Evolutionary conservation across 2,113 vertebrate genomes (phyloP), one percentile per base, ranked within the genome.

Genomic region (Neotoma lepida): DNA sequence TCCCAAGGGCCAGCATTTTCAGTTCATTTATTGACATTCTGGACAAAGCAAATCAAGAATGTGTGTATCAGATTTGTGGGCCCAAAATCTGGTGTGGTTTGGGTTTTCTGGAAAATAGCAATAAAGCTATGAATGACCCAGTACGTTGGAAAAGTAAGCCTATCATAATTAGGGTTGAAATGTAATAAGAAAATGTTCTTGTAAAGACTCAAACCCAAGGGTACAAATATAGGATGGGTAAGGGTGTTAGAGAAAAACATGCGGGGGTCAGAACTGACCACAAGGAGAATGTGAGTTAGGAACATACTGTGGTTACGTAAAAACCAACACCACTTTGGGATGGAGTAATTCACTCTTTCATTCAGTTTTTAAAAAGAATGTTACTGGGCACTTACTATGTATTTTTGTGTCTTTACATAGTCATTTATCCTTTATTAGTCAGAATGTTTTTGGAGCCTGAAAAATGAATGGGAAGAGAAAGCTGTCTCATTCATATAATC

Each of bases 151-250:
- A 96, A 97, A 96, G 90, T 94, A 94, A 95, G 68, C 70, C 94
- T 95, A 86, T 96, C 91, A 92, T 96, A 96, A 97, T 96, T 96
- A 95, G 68, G 94, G 94, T 94, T 96, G 96, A 97, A 97, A 97
- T 61, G 66, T 95, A 96, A 87, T 96, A 97, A 91, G 81, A 97
- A 96, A 93, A 94, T 96, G 68, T 97, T 88, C 64, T 96, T 96
- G 46, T 90, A 93, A 94, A 96, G 95, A 96, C 77, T 46, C 81
- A 97, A 95, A 90, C 41, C 41, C 88, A 82, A 91, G 63, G 92
- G 54, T 88, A 78, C 94, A 96, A 97, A 88, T 94, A 96, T 51
- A 95, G 94, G 93, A 95, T 97, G 94, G 90, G 71, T 77, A 68
- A 95, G 80, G 64, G 56, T 87, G 66, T 94, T 70, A 94, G 87